Evolutionary conservation across 1,140 invertebrate species (phyloP).

Genomic region (Drosophila auraria): DNA sequence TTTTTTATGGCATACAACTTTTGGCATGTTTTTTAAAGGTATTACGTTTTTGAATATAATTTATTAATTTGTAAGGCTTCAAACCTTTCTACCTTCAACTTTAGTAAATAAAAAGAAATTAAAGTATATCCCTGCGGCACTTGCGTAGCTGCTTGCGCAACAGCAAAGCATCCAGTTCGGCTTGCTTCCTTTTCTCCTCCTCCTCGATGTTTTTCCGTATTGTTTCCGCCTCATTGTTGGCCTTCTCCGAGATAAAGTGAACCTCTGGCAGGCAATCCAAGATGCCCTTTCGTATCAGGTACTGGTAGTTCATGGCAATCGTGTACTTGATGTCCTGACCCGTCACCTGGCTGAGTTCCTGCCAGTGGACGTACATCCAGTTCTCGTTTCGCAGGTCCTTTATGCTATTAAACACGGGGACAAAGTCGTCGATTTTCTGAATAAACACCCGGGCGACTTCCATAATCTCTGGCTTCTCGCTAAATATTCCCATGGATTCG

Average conservation of each 20-base stretch:
- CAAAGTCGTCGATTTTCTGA: constrained; percentile 59
- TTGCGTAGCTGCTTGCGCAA: constrained; percentile 76
- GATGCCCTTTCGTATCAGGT: constrained; percentile 75
- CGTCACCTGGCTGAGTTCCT: constrained; percentile 53
- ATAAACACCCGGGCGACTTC: constrained; percentile 67
- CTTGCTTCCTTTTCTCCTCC: constrained; percentile 68
- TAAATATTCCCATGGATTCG: constrained; percentile 54
- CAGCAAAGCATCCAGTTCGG: constrained; percentile 62
- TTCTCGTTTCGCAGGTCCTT: constrained; percentile 78
- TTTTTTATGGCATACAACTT: too few species aligned
- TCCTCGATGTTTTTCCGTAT: constrained; percentile 62
- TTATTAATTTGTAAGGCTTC: background rate
- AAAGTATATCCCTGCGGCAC: constrained; percentile 77
- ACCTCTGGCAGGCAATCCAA: constrained; percentile 64
- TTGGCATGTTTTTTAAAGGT: too few species aligned
- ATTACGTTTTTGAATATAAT: too few species aligned
- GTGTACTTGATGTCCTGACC: constrained; percentile 75
- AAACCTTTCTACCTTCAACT: background rate
- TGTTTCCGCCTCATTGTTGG: constrained; percentile 71
- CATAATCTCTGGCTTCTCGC: constrained; percentile 74
- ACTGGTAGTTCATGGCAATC: constrained; percentile 68
- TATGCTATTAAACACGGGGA: constrained; percentile 68
- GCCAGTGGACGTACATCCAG: constrained; percentile 80
- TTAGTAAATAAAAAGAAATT: background rate
- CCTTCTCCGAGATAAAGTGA: constrained; percentile 65